Evolutionary conservation across 2,113 vertebrate species (phyloP).

Genomic region (Chascanopsetta lugubris): DNA sequence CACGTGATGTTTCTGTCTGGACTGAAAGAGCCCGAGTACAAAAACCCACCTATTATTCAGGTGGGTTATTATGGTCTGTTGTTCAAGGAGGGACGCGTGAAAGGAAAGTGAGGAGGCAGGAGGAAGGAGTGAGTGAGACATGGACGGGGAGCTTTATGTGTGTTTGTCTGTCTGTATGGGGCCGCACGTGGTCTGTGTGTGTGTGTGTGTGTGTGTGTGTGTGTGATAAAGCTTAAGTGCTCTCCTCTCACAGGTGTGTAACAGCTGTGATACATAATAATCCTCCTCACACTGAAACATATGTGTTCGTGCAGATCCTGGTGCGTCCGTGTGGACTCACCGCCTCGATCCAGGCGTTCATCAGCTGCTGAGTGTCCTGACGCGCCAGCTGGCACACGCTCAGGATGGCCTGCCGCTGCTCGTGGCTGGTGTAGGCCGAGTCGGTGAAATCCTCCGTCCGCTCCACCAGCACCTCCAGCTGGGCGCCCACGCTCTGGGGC

Average conservation of each 20-base stretch:
- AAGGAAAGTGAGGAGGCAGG: constrained; percentile 21
- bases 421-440: constrained; percentile 96
- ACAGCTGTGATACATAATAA: neutral
- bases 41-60: constrained; percentile 21
- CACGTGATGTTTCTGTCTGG: constrained; percentile 14
- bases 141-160: neutral
- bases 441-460: constrained; percentile 97
- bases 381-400: constrained; percentile 87
- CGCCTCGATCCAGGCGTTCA: constrained; percentile 88
- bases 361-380: constrained; percentile 89
- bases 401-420: constrained; percentile 93
- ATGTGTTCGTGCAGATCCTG: constrained; percentile 19
- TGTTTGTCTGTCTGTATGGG: neutral
- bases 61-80: constrained; percentile 26
- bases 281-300: constrained; percentile 5
- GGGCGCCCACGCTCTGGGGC: constrained; percentile 85
- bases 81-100: constrained; percentile 22
- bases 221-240: neutral
- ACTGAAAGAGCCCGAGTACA: constrained; percentile 7
- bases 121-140: constrained; percentile 1
- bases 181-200: neutral
- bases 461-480: constrained; percentile 90
- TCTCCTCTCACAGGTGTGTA: neutral
- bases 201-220: neutral
- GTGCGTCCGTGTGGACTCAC: too few species aligned